Percentiles rank a stretch among this genome's conserved stretches.
phyloP scores from a whole-genome alignment of 1,140 invertebrate genomes.

The Sycobia sp. region DNA sequence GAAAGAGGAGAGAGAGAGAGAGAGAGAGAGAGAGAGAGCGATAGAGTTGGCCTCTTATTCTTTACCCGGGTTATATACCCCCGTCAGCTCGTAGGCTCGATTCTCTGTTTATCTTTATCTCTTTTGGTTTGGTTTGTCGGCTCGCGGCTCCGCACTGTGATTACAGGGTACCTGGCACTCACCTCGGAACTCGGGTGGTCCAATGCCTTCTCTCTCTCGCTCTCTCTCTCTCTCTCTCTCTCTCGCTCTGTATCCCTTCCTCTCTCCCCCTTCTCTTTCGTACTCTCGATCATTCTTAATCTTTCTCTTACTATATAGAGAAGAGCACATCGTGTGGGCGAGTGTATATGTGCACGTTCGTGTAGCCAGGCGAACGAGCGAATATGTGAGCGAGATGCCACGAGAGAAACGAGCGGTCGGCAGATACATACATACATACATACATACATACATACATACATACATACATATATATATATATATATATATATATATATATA shows the following conservation, averaged over 20 bases:
- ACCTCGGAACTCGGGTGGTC: conserved; percentile 63
- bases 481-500: too few species aligned
- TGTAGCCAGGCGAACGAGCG: background rate
- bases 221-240: conserved; percentile 29
- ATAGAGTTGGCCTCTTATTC: conserved; percentile 30
- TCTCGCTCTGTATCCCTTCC: conserved; percentile 20
- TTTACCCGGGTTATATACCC: conserved; percentile 35
- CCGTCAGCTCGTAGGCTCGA: conserved; percentile 56
- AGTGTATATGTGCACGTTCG: background rate
- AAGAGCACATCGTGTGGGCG: background rate
- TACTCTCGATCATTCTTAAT: conserved; percentile 22
- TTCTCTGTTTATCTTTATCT: conserved; percentile 64
- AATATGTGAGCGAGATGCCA: conserved; percentile 17
- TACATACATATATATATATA: too few species aligned
- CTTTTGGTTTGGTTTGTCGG: conserved; percentile 63
- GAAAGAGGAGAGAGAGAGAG: background rate
- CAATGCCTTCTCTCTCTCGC: conserved; percentile 36
- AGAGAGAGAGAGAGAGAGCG: conserved; percentile 1
- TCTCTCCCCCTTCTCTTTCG: conserved; percentile 23
- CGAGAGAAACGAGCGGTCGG: conserved; percentile 15
- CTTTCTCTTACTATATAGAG: conserved; percentile 11
- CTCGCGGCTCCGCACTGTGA: conserved; percentile 60
- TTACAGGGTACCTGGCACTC: conserved; percentile 61
- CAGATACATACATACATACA: too few species aligned
- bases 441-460: too few species aligned